Evolutionary conservation across 2,113 vertebrate genomes (phyloP).

Genomic region (Rhinoderma darwinii): DNA sequence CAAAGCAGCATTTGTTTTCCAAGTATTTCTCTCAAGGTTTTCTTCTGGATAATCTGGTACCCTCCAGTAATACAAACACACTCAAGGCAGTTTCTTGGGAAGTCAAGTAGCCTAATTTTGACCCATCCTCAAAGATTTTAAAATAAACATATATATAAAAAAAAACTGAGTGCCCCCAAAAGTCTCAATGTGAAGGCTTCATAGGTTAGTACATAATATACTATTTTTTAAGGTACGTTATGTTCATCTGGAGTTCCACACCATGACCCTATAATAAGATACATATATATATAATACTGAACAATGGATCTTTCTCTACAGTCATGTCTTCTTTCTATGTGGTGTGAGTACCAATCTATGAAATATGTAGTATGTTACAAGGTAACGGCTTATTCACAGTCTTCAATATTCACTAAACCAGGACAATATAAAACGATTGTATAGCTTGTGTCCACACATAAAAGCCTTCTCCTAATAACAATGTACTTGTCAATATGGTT

Average conservation of each 20-base stretch:
- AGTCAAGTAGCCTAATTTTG: background rate
- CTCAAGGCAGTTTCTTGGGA: too few species aligned
- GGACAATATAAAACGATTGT: background rate
- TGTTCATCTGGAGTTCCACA: background rate
- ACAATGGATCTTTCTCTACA: background rate
- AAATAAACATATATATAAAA: background rate
- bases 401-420: background rate
- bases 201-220: background rate
- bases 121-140: background rate
- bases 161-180: too few species aligned
- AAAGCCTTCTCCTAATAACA: background rate
- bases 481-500: background rate
- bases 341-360: background rate
- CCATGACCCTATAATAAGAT: background rate
- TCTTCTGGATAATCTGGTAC: too few species aligned
- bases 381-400: background rate
- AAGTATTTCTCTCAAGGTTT: too few species aligned
- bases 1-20: too few species aligned
- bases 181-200: background rate
- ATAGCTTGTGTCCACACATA: background rate
- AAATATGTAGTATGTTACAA: background rate
- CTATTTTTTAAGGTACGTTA: background rate
- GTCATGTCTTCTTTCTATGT: slow-evolving; percentile 33
- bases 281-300: background rate
- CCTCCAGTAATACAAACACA: too few species aligned